These are phyloP conservation scores for Sebastes schlegelii DNA, from an alignment of 2,113 vertebrate species.

Conservation along the genomic window DNA sequence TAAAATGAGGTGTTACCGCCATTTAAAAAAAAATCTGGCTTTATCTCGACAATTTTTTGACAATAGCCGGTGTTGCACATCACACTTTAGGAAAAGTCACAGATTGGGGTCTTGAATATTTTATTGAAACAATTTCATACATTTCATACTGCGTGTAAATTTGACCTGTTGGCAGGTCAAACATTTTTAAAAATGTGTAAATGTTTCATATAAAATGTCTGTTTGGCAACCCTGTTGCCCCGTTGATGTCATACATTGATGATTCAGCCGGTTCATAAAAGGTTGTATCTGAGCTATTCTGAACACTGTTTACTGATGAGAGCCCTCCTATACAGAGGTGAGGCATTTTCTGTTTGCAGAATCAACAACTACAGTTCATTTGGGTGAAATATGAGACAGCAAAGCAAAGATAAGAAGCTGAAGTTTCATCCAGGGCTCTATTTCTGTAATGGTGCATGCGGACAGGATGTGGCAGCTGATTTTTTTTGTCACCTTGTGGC, in stretches of 20 bases:
- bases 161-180: too few relatives aligned
- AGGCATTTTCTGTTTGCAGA: conserved; percentile 11
- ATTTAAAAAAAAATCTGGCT: too few relatives aligned
- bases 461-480: conserved; percentile 7
- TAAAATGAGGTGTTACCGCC: too few relatives aligned
- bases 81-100: too few relatives aligned
- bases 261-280: conserved; percentile 33
- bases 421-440: conserved; percentile 1
- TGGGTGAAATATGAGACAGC: background rate
- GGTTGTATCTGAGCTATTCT: conserved; percentile 32
- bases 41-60: too few relatives aligned
- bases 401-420: conserved; percentile 9
- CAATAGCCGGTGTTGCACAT: too few relatives aligned
- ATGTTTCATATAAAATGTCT: background rate
- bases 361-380: background rate
- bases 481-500: conserved; percentile 32
- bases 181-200: too few relatives aligned
- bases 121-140: too few relatives aligned
- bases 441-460: background rate
- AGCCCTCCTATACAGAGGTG: background rate
- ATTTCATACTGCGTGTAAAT: too few relatives aligned
- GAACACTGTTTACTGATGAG: background rate
- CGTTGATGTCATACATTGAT: conserved; percentile 4
- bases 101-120: too few relatives aligned
- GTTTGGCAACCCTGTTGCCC: conserved; percentile 1